Percentiles rank a stretch among this genome's conserved stretches.
Conservation (phyloP, 1,140 invertebrate genomes). For the Lamellibrachia luymesi region DNA sequence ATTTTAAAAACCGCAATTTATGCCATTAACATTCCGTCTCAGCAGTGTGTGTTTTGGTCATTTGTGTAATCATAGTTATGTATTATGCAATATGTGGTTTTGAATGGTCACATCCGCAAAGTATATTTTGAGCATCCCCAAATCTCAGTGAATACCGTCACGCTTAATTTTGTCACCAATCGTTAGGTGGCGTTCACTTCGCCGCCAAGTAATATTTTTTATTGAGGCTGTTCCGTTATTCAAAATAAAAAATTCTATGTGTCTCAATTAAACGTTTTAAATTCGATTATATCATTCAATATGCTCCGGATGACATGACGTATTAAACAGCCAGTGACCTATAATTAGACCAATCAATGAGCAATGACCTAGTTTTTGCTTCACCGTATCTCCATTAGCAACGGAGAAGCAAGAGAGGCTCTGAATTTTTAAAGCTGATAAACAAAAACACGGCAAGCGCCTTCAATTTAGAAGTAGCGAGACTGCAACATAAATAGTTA, state of each 20-base stretch:
- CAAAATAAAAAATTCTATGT: background rate
- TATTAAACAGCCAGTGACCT: background rate
- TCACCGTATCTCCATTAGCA: conserved; percentile 2
- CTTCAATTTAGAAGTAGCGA: background rate
- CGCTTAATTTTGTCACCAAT: background rate
- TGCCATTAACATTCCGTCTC: background rate
- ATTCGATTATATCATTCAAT: background rate
- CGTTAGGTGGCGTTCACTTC: background rate
- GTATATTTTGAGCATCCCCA: background rate
- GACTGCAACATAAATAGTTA: background rate
- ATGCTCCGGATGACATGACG: background rate
- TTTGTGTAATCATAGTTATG: background rate
- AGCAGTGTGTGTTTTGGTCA: background rate
- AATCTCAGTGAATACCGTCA: background rate
- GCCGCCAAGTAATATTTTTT: background rate
- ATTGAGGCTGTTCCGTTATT: background rate
- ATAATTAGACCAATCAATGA: background rate
- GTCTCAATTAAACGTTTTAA: background rate
- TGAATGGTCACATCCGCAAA: background rate
- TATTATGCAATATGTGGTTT: background rate
- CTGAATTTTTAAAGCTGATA: background rate
- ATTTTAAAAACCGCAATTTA: background rate
- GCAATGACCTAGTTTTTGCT: background rate
- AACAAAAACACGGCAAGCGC: conserved; percentile 1
- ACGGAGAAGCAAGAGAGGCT: background rate